These are phyloP conservation scores for Bathynomus jamesi DNA, from an alignment of 1,140 invertebrate species.

Conservation along the genomic window DNA sequence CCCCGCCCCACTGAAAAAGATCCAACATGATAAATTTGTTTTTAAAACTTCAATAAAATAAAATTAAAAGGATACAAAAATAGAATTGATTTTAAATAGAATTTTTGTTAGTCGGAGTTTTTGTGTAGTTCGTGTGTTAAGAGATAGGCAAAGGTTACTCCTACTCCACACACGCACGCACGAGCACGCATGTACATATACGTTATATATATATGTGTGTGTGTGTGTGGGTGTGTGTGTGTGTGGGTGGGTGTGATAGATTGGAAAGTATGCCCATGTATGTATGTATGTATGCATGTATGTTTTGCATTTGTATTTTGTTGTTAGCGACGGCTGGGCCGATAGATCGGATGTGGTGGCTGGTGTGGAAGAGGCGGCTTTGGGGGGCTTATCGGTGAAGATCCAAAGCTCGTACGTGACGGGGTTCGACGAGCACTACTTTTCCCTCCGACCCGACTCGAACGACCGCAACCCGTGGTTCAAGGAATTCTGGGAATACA, in stretches of 20 bases:
- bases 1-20: too few species aligned
- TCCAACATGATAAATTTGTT: too few species aligned
- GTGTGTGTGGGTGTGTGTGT: neutral
- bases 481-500: slow-evolving; percentile 60
- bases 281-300: neutral
- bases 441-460: slow-evolving; percentile 48
- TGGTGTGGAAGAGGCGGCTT: slow-evolving; percentile 57
- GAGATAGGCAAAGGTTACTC: too few species aligned
- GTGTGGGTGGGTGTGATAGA: too few species aligned
- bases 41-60: too few species aligned
- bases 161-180: too few species aligned
- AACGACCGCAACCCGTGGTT: slow-evolving; percentile 62
- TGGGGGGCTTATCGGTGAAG: slow-evolving; percentile 62
- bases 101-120: too few species aligned
- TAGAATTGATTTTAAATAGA: too few species aligned
- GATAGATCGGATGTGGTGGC: slow-evolving; percentile 66
- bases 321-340: slow-evolving; percentile 63
- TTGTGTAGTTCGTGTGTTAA: too few species aligned
- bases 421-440: slow-evolving; percentile 62
- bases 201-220: neutral
- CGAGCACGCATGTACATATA: too few species aligned
- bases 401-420: slow-evolving; percentile 62
- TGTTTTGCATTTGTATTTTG: neutral
- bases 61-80: too few species aligned
- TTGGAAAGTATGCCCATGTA: neutral